Evolutionary conservation across 2,888 invertebrate genomes (phyloP).

Genomic region (Apamea monoglypha): DNA sequence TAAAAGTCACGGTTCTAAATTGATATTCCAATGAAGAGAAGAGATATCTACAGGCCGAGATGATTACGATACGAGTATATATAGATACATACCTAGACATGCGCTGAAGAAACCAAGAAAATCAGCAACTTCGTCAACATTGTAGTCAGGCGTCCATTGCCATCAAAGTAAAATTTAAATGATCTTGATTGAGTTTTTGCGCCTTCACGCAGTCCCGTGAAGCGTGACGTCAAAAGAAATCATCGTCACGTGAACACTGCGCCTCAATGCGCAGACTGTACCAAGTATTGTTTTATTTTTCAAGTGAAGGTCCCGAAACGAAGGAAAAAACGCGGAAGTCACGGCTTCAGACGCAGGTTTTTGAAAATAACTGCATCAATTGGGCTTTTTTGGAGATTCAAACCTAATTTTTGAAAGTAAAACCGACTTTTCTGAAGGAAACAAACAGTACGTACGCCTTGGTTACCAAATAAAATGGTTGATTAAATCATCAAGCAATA

Average conservation of each 20-base stretch:
- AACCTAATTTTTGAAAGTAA: background rate
- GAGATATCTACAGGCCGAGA: background rate
- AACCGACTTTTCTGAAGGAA: background rate
- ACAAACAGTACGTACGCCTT: background rate
- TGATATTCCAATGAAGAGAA: background rate
- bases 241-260: slow-evolving; percentile 63
- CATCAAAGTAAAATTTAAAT: slow-evolving; percentile 55
- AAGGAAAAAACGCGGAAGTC: slow-evolving; percentile 76
- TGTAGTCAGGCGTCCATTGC: slow-evolving; percentile 36
- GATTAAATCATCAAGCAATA: background rate
- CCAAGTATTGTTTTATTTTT: slow-evolving; percentile 59
- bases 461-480: background rate
- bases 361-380: slow-evolving; percentile 35
- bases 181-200: slow-evolving; percentile 64
- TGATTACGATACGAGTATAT: no score
- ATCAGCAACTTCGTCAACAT: background rate
- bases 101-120: slow-evolving; percentile 4
- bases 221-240: slow-evolving; percentile 63
- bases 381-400: background rate
- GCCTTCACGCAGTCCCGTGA: slow-evolving; percentile 40
- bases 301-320: slow-evolving; percentile 68
- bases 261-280: slow-evolving; percentile 68
- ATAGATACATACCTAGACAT: background rate
- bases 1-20: slow-evolving; percentile 43
- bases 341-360: slow-evolving; percentile 60